phyloP scores from a whole-genome alignment of 1,140 invertebrate species.

The Cydia pomonella region DNA sequence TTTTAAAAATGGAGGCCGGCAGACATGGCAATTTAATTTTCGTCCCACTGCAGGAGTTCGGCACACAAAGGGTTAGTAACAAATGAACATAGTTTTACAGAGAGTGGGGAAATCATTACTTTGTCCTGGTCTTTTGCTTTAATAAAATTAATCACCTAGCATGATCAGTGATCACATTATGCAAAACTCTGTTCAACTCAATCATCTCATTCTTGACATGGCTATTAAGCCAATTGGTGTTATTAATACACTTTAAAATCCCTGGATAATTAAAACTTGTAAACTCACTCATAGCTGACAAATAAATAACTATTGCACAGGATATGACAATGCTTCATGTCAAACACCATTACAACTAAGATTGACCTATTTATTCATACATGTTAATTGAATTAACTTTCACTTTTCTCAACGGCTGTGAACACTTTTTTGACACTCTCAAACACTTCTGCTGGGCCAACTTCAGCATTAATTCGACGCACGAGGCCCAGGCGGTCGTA shows the following conservation, averaged over 20 bases:
- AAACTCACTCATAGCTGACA: neutral
- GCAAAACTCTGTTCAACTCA: neutral
- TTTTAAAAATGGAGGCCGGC: no score
- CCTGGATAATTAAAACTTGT: neutral
- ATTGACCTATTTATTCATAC: slow-evolving; percentile 42
- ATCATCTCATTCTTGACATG: neutral
- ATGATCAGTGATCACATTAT: no score
- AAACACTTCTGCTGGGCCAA: slow-evolving; percentile 87
- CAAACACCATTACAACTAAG: slow-evolving; percentile 30
- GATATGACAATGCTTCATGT: slow-evolving; percentile 35
- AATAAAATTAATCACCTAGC: no score
- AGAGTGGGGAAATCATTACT: no score
- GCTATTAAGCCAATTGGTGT: neutral
- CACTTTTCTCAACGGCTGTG: slow-evolving; percentile 43
- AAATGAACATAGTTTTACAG: no score
- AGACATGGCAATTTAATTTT: no score
- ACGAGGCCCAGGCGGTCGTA: slow-evolving; percentile 90
- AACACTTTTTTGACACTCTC: slow-evolving; percentile 78
- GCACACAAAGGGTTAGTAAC: no score
- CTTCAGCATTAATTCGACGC: slow-evolving; percentile 88
- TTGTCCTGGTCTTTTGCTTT: neutral
- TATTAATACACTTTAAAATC: neutral
- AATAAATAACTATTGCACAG: slow-evolving; percentile 33
- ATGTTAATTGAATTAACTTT: slow-evolving; percentile 49
- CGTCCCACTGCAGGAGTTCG: no score